Base-by-base conservation (phyloP, 2,888 invertebrate species). In the Acleris holmiana region DNA sequence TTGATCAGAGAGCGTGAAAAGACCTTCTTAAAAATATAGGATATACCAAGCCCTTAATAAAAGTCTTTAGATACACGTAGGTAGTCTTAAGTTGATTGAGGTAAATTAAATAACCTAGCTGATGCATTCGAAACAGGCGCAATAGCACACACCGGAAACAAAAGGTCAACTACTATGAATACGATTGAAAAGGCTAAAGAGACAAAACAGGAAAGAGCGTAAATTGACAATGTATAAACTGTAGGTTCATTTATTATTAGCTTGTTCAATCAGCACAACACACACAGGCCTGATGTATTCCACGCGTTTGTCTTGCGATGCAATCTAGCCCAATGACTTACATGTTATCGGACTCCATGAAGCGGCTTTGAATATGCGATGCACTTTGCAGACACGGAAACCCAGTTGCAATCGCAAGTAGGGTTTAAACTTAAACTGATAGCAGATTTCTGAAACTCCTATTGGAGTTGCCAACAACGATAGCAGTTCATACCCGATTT, bases 201-300 rank as follows among this genome's bases (percentile, higher is more conserved):
- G 21, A n/a, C 23, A 40, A 55, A 61, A 55, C 55, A 4, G n/a
- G 15, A 46, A 47, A 47, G 48, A 40, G 46, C 15, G 40, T 61
- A 61, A 48, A 61, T 21, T 40, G 49, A 49, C 49, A 18, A 47
- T 17, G 10, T 47, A 23, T 19, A 23, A 35, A 29, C 19, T 19
- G 50, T 23, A 29, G 10, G 35, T 58, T 48, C 35, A 21, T 64
- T 59, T 21, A 46, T 46, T 18, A 7, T 51, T 47, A 61, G 44
- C 18, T 57, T 18, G 40, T 47, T 23, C 44, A 44, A 58, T 77
- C 71, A 73, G 73, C 72, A 69, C 73, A 75, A 72, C 73, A 69
- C 74, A 80, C 86, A 89, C 88, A 88, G 78, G 75, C 75, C 69
- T 72, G 74, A 77, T 75, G 76, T 77, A 78, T 78, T 72, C 70